Percentiles rank a stretch among this genome's conserved stretches.
phyloP scores from a whole-genome alignment of 37 sponge, comb jelly and placozoan genomes.

The Crambe crambe region DNA sequence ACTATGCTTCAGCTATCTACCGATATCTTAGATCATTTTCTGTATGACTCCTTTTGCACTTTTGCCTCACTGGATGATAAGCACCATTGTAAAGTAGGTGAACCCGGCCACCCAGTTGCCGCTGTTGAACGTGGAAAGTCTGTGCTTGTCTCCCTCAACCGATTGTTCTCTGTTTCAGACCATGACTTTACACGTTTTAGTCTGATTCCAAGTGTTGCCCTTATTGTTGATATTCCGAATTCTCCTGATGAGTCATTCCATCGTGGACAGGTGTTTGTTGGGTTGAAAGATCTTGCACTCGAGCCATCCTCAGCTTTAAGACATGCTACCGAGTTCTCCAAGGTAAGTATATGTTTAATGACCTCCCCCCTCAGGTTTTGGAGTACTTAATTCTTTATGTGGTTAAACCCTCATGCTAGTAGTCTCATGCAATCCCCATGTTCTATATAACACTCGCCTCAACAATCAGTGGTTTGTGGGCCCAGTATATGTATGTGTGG shows the following conservation, averaged over 20 bases:
- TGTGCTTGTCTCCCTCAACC: slow-evolving; percentile 10
- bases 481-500: no score
- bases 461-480: no score
- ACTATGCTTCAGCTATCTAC: slow-evolving; percentile 30
- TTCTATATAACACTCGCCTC: no score
- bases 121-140: slow-evolving; percentile 50
- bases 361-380: no score
- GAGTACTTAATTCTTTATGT: no score
- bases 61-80: slow-evolving; percentile 38
- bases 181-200: slow-evolving; percentile 38
- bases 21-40: slow-evolving; percentile 18
- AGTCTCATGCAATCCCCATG: no score
- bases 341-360: no score
- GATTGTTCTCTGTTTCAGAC: slow-evolving; percentile 16
- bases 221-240: slow-evolving; percentile 18
- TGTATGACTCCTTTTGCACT: neutral
- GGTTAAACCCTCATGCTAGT: no score
- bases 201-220: slow-evolving; percentile 20
- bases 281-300: slow-evolving; percentile 31
- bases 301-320: slow-evolving; percentile 33
- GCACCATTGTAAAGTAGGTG: slow-evolving; percentile 60
- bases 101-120: slow-evolving; percentile 65
- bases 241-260: slow-evolving; percentile 24
- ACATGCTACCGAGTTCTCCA: slow-evolving; percentile 39
- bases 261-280: slow-evolving; percentile 40